A percentile compares a stretch with the other conserved stretches of the same genome.
phyloP scores from a whole-genome alignment of 1,140 invertebrate genomes.

The Araneus ventricosus region DNA sequence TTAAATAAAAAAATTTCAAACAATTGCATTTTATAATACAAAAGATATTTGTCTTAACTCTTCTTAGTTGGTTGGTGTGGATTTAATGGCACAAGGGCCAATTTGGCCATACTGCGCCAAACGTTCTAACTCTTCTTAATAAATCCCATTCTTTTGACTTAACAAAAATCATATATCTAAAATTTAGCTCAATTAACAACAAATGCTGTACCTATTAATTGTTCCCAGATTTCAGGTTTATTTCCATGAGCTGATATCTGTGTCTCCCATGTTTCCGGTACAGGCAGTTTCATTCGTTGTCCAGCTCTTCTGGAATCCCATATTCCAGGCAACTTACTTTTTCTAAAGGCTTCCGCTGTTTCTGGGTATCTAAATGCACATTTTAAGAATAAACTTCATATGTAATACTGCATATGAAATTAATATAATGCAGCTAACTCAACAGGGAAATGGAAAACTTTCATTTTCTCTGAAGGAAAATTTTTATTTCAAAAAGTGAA shows the following conservation, averaged over 20 bases:
- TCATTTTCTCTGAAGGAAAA: background rate
- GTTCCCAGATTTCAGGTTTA: conserved; percentile 80
- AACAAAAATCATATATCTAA: background rate
- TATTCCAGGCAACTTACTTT: conserved; percentile 80
- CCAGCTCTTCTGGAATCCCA: conserved; percentile 80
- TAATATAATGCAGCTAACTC: no score
- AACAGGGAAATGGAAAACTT: no score
- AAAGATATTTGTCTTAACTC: no score
- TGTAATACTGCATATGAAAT: no score
- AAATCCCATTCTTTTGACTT: no score
- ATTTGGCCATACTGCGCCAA: no score
- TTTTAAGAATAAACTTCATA: background rate
- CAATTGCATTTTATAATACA: no score
- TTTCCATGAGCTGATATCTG: conserved; percentile 81
- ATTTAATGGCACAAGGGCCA: no score
- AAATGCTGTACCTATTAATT: conserved; percentile 63
- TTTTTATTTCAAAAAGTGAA: no score
- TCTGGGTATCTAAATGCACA: conserved; percentile 80
- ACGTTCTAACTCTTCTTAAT: no score
- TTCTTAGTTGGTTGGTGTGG: no score
- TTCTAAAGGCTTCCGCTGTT: conserved; percentile 80
- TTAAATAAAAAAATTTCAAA: no score
- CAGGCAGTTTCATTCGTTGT: conserved; percentile 82
- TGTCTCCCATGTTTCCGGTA: conserved; percentile 82
- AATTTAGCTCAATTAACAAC: background rate